Evolutionary conservation across 2,888 invertebrate genomes (phyloP).

Genomic region (Cabera pusaria): DNA sequence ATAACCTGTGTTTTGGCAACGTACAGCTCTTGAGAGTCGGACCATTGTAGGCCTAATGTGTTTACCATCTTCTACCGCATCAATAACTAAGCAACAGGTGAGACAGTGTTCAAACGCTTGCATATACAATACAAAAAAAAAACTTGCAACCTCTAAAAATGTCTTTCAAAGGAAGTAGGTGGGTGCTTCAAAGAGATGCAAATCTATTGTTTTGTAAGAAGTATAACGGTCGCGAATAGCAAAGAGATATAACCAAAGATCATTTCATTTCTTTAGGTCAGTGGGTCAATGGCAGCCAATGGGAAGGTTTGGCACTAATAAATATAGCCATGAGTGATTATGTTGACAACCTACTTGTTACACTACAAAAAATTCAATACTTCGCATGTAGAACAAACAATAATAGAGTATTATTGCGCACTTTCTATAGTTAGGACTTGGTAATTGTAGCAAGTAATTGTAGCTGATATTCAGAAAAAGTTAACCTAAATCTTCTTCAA

Average conservation of each 20-base stretch:
- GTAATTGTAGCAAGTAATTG: no score
- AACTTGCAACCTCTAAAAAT: constrained; percentile 3
- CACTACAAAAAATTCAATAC: constrained; percentile 5
- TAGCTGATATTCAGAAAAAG: no score
- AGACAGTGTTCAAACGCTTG: no score
- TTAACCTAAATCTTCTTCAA: no score
- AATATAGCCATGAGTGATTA: constrained; percentile 16
- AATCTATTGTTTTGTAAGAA: constrained; percentile 13
- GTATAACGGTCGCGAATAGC: constrained; percentile 12
- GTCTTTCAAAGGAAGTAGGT: constrained; percentile 14
- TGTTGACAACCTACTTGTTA: constrained; percentile 6
- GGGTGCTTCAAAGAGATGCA: constrained; percentile 18
- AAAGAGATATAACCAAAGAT: constrained; percentile 12
- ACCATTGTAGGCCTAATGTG: no score
- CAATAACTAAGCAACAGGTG: no score
- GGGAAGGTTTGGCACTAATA: constrained; percentile 8
- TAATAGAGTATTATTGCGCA: constrained; percentile 4
- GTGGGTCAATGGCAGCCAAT: constrained; percentile 20
- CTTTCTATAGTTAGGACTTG: no score
- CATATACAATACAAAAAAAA: no score
- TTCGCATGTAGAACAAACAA: constrained; percentile 4
- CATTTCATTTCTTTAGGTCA: constrained; percentile 14
- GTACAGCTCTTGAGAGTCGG: no score
- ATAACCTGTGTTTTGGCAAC: no score
- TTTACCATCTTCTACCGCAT: no score